Conservation (phyloP, 2,797 vertebrate species). For the Sciaenops ocellatus region DNA sequence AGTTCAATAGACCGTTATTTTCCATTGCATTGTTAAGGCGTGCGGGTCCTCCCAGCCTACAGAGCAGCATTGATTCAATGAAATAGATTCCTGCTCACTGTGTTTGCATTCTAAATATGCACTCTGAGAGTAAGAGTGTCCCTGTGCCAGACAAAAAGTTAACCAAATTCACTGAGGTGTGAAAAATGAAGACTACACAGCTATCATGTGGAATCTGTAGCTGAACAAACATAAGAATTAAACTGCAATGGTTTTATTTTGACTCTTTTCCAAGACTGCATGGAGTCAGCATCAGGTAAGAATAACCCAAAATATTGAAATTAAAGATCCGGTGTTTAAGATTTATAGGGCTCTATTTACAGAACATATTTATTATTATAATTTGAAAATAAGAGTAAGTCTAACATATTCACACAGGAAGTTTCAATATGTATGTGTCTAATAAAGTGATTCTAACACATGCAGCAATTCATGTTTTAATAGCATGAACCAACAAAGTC, state of each 20-base stretch:
- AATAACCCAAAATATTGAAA: neutral
- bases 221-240: neutral
- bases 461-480: slow-evolving; percentile 45
- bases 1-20: slow-evolving; percentile 63
- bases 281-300: neutral
- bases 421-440: neutral
- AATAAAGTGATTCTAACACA: slow-evolving; percentile 50
- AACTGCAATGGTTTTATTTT: neutral
- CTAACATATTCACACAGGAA: neutral
- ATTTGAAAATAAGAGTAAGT: neutral
- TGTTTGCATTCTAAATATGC: slow-evolving; percentile 44
- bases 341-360: too few relatives aligned
- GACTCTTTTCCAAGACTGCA: neutral
- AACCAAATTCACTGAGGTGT: neutral
- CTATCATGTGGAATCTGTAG: neutral
- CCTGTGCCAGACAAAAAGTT: slow-evolving; percentile 22
- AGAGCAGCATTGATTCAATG: slow-evolving; percentile 51
- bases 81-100: slow-evolving; percentile 49
- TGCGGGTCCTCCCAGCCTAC: slow-evolving; percentile 28
- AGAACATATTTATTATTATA: too few relatives aligned
- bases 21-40: slow-evolving; percentile 39
- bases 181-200: slow-evolving; percentile 1
- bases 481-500: slow-evolving; percentile 19
- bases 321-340: too few relatives aligned
- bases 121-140: slow-evolving; percentile 9